Evolutionary conservation across 1,140 invertebrate genomes (phyloP), one percentile per base, ranked within the genome.

Genomic region (Bombus sylvicola): DNA sequence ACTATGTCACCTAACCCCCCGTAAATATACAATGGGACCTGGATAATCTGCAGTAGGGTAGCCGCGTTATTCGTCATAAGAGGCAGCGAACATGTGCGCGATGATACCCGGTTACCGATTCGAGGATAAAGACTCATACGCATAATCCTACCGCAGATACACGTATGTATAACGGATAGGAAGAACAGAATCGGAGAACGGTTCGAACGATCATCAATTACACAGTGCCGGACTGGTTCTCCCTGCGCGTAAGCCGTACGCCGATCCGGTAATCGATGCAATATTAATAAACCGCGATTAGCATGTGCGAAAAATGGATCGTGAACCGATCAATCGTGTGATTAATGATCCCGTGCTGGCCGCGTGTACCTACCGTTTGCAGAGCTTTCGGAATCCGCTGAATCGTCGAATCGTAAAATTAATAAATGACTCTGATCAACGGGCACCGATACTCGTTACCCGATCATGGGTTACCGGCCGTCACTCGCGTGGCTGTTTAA

Each of bases 271-370:
- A 90, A 90, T 90, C 89, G 89, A 90, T 90, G 86, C 79, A 89
- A 90, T 90, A 90, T 90, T 90, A 90, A 90, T 90, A 90, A 90
- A 90, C 89, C 88, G 79, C 86, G 89, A 90, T 90, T 90, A 90
- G 89, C 88, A 90, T 90, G 88, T 88, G 89, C 82, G 88, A 90
- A 90, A 90, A 90, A 90, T 90, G 79, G 89, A 88, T 90, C 85
- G 85, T 31, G 43, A 64, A 53, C 74, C 85, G 88, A 89, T 87
- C 89, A 68, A 9, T 72, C 78, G 87, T 85, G 82, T 90, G 89
- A 90, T 90, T 90, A 90, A 90, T 85, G 89, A 90, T 88, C 74
- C 28, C 66, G 53, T 28, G 74, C 62, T 59, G n/a, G 28, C 62
- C 75, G n/a, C 64, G n/a, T 13, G 18, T 25, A 47, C 28, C 47